Evolutionary conservation across 2,797 vertebrate genomes (phyloP).

Genomic region (Brachymystax lenok): DNA sequence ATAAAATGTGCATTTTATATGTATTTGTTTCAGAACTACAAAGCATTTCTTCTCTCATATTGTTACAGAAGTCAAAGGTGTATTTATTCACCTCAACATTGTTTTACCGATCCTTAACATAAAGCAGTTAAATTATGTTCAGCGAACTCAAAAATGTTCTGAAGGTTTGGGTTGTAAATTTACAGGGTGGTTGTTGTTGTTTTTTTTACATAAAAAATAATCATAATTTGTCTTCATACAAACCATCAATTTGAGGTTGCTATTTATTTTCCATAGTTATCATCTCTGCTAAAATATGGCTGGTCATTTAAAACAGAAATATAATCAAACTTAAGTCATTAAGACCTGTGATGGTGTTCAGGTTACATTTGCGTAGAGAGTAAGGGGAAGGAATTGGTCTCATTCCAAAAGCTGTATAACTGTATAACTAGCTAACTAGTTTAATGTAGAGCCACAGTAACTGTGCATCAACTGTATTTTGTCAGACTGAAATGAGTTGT

Average conservation of each 20-base stretch:
- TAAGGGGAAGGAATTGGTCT: slow-evolving; percentile 12
- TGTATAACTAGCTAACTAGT: background rate
- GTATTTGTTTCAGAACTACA: slow-evolving; percentile 18
- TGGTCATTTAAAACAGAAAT: slow-evolving; percentile 32
- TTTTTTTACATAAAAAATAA: slow-evolving; percentile 29
- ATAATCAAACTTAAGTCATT: slow-evolving; percentile 24
- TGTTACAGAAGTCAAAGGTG: slow-evolving; percentile 9
- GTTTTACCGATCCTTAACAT: background rate
- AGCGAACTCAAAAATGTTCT: background rate
- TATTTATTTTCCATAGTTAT: slow-evolving; percentile 41
- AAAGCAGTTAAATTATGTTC: background rate
- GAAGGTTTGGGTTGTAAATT: background rate
- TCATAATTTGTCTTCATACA: slow-evolving; percentile 21
- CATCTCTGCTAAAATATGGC: slow-evolving; percentile 26
- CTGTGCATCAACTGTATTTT: slow-evolving; percentile 1
- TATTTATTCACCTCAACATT: slow-evolving; percentile 5
- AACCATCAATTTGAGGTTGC: slow-evolving; percentile 28
- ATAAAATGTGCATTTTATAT: slow-evolving; percentile 47
- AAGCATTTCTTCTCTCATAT: slow-evolving; percentile 16
- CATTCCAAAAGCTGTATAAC: background rate
- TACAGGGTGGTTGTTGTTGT: background rate
- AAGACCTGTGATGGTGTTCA: slow-evolving; percentile 16
- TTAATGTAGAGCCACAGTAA: background rate
- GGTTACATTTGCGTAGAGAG: background rate
- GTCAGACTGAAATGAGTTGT: background rate